Evolutionary conservation across 2,797 vertebrate genomes (phyloP).

Genomic region (Manis javanica): DNA sequence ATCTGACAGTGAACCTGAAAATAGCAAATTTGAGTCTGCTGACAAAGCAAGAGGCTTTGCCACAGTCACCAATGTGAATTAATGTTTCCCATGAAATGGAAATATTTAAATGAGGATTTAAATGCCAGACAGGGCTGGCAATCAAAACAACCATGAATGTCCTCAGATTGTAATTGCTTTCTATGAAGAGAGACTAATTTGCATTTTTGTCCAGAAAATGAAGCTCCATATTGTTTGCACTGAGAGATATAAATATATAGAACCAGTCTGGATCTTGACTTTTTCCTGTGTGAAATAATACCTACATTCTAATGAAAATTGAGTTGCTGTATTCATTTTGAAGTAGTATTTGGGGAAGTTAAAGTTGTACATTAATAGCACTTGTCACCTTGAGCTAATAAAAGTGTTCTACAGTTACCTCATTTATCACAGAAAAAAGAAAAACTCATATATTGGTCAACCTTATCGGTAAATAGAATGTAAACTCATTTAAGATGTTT

Average conservation of each 20-base stretch:
- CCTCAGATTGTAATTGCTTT: neutral
- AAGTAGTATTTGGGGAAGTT: neutral
- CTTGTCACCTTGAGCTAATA: neutral
- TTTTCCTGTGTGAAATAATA: neutral
- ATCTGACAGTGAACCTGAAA: neutral
- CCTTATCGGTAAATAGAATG: constrained; percentile 8
- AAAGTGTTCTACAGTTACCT: neutral
- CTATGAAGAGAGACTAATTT: neutral
- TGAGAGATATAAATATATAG: neutral
- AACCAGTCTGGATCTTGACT: neutral
- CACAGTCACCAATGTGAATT: neutral
- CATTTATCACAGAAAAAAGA: constrained; percentile 1
- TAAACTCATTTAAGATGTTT: neutral
- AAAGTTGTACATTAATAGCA: neutral
- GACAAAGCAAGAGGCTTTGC: neutral
- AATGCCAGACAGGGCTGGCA: neutral
- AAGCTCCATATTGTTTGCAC: neutral
- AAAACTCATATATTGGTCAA: neutral
- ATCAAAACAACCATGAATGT: neutral
- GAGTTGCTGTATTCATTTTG: neutral
- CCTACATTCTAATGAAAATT: neutral
- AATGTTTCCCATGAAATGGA: neutral
- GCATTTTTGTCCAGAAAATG: neutral
- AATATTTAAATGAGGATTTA: neutral
- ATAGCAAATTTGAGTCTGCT: neutral